Evolutionary conservation across 1,140 invertebrate species (phyloP), one percentile per base, ranked within the genome.

Genomic region (Aphaenogaster ashmeadi): DNA sequence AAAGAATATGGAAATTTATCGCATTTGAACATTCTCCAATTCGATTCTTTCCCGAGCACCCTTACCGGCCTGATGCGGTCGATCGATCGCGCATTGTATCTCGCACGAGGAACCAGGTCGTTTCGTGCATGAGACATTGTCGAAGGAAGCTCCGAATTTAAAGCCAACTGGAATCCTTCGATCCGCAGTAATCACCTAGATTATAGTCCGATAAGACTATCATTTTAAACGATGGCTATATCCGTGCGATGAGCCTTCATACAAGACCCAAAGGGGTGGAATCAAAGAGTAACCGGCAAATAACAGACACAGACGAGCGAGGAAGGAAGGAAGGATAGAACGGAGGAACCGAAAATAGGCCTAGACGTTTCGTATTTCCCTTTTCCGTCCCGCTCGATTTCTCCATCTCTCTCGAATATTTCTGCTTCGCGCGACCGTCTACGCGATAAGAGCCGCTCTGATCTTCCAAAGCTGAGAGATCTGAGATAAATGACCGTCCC

Each of bases 271-370:
- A 18, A 58, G 54, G 15, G 38, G 21, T n/a, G 33, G 13, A 75
- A 74, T 75, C 83, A 78, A 44, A 69, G 52, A 67, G 33, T 56
- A 47, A 9, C 27, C 21, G n/a, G 47, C 27, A 41, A 69, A 71
- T 83, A 52, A 21, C 4, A 50, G 64, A 80, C 44, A 58, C 44
- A 56, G 21, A 66, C 13, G 66, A 38, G 72, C 27, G 11, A 38
- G 74, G 50, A n/a, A 54, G 54, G 52, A 66, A 77, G 44, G 71
- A 74, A 85, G 44, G 64, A 86, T 58, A 86, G 83, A 13, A 47
- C 11, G 21, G 50, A 77, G 79, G 69, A 44, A 41, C 77, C 85
- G 78, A 91, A 90, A 91, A 91, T 91, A 91, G 84, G 84, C 87
- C 84, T 87, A 79, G 74, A 88, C 58, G 71, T 88, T 64, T 88